phyloP scores from a whole-genome alignment of 2,797 vertebrate genomes.

The Chloroceryle amazona region DNA sequence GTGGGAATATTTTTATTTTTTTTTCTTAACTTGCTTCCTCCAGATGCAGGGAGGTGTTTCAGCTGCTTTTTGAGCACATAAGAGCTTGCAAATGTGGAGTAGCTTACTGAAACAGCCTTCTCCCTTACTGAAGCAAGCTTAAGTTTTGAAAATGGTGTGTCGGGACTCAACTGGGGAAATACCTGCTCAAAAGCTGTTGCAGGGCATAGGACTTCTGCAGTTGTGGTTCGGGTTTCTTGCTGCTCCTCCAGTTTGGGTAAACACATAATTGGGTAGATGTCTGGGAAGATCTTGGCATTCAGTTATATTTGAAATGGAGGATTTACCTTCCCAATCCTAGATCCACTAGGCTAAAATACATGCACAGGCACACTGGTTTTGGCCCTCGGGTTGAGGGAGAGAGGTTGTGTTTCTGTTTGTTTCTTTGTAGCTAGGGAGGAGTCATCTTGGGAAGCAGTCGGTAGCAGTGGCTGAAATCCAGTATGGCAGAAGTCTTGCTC shows the following conservation, averaged over 20 bases:
- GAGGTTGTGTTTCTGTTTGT: constrained; percentile 34
- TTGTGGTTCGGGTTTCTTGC: neutral
- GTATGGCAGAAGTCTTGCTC: neutral
- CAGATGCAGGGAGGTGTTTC: constrained; percentile 23
- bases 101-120: neutral
- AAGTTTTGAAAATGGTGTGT: neutral
- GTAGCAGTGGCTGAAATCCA: neutral
- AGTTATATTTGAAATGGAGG: neutral
- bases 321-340: neutral
- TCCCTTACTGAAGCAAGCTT: neutral
- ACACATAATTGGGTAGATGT: neutral
- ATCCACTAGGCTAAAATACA: neutral
- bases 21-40: neutral
- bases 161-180: neutral
- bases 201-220: neutral
- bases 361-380: neutral
- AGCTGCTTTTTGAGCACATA: neutral
- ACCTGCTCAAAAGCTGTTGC: neutral
- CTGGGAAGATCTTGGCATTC: neutral
- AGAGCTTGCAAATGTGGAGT: neutral
- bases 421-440: constrained; percentile 39
- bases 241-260: neutral
- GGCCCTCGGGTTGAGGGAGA: neutral
- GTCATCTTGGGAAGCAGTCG: neutral
- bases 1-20: neutral